Evolutionary conservation across 2,888 invertebrate species (phyloP), one percentile per base, ranked within the genome.

Genomic region (Drosophila meridiana): DNA sequence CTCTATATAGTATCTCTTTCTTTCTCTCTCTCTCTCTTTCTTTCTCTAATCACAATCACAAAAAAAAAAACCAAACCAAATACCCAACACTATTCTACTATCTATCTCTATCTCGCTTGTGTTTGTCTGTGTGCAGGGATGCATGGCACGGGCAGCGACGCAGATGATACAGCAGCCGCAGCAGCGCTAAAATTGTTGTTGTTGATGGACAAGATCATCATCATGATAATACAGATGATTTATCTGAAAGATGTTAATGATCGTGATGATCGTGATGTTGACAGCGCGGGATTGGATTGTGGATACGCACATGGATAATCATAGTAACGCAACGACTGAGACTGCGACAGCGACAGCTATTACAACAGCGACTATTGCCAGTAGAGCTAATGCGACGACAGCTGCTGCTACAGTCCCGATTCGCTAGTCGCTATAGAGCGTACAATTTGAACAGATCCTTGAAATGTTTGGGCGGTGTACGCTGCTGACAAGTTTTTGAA

Each of bases 41-140:
- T 65, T 43, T 62, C 32, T 71, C 76, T 87, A 81, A 73, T 81
- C 82, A 77, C 64, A 70, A 79, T 74, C 78, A 75, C 68, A 71
- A 72, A 82, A 80, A 59, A 61, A 61, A 64, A 62, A 78, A 59
- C 20, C 20, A 52, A 50, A 69, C 65, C 59, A 67, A 73, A 73
- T 65, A 86, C 87, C 82, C 85, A 90, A 89, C 80, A 85, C 87
- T 85, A 79, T 80, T 87, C 87, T 89, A 85, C 87, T 87, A 89
- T 87, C 86, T 87, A 84, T 87, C 80, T 89, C 89, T 92, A 92
- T 93, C 92, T 94, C 94, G 94, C 93, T 94, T 94, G 94, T 94
- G 94, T 94, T 94, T 94, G 94, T 94, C 94, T 94, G 94, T 94
- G 94, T 94, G 94, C 94, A 94, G 94, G 94, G 94, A 93, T 93